These are phyloP conservation scores for Aphelinus atriplicis DNA, from an alignment of 1,140 invertebrate species.

Conservation along the genomic window DNA sequence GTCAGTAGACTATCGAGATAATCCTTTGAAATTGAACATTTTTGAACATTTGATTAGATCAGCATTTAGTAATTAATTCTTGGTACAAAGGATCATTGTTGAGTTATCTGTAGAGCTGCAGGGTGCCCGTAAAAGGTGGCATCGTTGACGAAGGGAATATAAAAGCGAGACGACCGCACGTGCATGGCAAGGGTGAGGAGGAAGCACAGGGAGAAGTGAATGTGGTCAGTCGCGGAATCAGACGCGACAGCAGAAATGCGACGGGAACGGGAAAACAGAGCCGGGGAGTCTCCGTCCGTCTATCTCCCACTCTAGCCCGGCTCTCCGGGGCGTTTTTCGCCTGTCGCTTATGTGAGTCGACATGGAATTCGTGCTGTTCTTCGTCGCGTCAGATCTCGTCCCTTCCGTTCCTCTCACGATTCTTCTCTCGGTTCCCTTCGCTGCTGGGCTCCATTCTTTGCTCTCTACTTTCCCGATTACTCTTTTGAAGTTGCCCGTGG, in stretches of 20 bases:
- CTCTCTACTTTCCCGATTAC: constrained; percentile 11
- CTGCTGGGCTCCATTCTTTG: neutral
- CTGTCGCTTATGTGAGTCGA: constrained; percentile 46
- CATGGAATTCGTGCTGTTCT: constrained; percentile 34
- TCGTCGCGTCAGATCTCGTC: constrained; percentile 20
- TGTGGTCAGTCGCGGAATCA: constrained; percentile 30
- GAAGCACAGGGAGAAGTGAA: constrained; percentile 21
- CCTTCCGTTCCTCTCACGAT: constrained; percentile 24
- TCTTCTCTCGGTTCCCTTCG: neutral
- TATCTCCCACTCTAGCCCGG: constrained; percentile 8
- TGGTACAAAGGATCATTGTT: no score
- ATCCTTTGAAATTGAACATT: no score
- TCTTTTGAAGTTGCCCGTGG: neutral
- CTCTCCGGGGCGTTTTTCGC: constrained; percentile 34
- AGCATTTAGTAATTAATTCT: no score
- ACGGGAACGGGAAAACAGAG: constrained; percentile 29
- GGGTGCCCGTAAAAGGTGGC: no score
- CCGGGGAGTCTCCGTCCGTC: constrained; percentile 22
- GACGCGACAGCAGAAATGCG: constrained; percentile 35
- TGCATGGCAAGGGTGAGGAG: neutral
- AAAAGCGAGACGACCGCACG: no score
- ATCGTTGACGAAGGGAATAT: no score
- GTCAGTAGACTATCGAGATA: no score
- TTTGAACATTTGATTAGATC: no score
- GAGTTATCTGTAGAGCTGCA: no score